Evolutionary conservation across 92 coral and sea anemone genomes (phyloP), one percentile per base, ranked within the genome.

Genomic region (Umimayanthus kanabou): DNA sequence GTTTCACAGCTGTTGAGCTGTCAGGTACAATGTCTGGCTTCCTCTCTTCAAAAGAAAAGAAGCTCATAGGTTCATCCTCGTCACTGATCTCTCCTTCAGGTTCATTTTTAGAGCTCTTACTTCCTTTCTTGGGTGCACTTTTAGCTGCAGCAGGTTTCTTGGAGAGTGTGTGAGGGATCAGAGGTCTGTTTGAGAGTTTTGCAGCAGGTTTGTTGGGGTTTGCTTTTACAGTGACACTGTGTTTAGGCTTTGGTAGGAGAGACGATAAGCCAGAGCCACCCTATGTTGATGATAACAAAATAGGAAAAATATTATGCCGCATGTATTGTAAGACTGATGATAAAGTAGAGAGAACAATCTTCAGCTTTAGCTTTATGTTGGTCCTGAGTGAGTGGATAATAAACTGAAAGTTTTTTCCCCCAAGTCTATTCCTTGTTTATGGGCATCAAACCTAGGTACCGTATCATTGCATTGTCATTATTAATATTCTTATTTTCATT

Each of bases 221-320:
- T 14, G 90, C 88, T 66, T 87, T 95, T 6, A 88, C 85, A 8
- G 96, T 95, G 79, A 96, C 86, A 76, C 98, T 96, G 85, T 96
- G 96, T 80, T 89, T 96, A 40, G 98, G 98, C 89, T 96, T 96
- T 42, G 98, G 98, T 33, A 96, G 95, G 30, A 96, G 94, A 28
- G 95, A 86, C 66, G 95, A 93, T 18, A 96, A 88, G 42, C 96
- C 98, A 28, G 98, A 95, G 33, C 96, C 95, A 80, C 82, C 86
- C 98, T 96, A 79, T 15, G 20, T 53, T 53, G 20, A 53, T 47
- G 74, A 69, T 42, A 30, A 90, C 80, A 88, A 9, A 86, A 73
- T 25, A 61, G 16, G 67, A 40, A 67, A 42, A 16, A 49, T n/a
- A 69, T 47, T 47, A 15, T 13, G 20, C 14, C 20, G 11, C 14